Percentiles rank a stretch among this genome's conserved stretches.
Conservation (phyloP, 2,888 invertebrate species). For the Parnassius orleans region DNA sequence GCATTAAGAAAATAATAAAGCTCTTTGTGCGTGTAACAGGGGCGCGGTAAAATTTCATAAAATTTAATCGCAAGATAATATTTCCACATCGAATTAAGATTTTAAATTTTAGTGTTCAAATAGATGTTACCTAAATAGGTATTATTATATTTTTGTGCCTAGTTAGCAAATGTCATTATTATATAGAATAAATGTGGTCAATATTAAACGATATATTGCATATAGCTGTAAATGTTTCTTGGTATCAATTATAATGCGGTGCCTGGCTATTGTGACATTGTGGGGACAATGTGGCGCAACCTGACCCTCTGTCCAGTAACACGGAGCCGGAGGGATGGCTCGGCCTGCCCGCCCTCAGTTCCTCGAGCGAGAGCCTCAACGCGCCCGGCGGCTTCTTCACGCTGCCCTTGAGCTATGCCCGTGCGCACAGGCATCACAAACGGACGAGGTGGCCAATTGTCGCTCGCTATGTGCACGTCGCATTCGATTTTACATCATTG, state of each 20-base stretch:
- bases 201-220: background rate
- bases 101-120: too few relatives aligned
- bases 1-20: background rate
- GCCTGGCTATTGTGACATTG: slow-evolving; percentile 8
- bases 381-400: slow-evolving; percentile 85
- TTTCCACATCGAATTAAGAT: background rate
- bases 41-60: background rate
- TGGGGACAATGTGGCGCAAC: slow-evolving; percentile 28
- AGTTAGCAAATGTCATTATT: background rate
- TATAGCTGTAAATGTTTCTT: background rate
- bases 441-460: slow-evolving; percentile 86
- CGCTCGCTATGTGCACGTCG: slow-evolving; percentile 66
- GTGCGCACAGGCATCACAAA: slow-evolving; percentile 89
- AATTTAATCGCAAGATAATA: background rate
- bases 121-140: too few relatives aligned
- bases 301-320: slow-evolving; percentile 51
- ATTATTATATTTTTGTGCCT: background rate
- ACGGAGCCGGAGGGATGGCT: slow-evolving; percentile 64
- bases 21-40: background rate
- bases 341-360: slow-evolving; percentile 66
- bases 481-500: slow-evolving; percentile 40
- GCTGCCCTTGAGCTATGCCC: slow-evolving; percentile 88
- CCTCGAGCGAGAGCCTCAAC: slow-evolving; percentile 85
- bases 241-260: background rate
- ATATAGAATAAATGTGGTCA: background rate